Percentiles rank a stretch among this genome's conserved stretches.
Conservation (phyloP, 1,140 invertebrate species). For the Aporrectodea caliginosa region DNA sequence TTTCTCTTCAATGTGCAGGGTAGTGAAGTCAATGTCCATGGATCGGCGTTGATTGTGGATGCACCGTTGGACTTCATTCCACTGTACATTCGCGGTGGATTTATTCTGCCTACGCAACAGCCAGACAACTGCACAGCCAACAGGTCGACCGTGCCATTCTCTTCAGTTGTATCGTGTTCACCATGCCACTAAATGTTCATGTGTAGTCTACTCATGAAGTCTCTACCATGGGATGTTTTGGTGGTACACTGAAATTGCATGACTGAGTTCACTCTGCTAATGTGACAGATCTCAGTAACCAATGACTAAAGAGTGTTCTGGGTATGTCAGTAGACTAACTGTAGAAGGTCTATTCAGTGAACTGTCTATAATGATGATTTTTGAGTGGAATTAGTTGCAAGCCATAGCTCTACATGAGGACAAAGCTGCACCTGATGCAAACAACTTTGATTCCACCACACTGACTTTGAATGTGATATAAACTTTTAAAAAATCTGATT, state of each 20-base stretch:
- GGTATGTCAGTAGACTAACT: background rate
- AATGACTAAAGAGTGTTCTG: background rate
- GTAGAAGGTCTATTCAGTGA: too few relatives aligned
- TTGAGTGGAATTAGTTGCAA: too few relatives aligned
- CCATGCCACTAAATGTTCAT: background rate
- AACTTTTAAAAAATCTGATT: too few relatives aligned
- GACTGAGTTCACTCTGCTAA: background rate
- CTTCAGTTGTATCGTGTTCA: background rate
- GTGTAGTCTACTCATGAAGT: background rate
- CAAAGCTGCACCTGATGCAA: too few relatives aligned
- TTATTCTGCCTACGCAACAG: slow-evolving; percentile 67
- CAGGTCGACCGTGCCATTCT: slow-evolving; percentile 22
- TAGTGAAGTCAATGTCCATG: slow-evolving; percentile 34
- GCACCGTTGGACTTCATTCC: slow-evolving; percentile 66
- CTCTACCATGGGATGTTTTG: too few relatives aligned
- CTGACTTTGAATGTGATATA: too few relatives aligned
- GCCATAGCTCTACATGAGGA: too few relatives aligned
- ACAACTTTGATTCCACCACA: too few relatives aligned
- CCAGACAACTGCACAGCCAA: slow-evolving; percentile 63
- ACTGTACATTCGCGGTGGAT: slow-evolving; percentile 67
- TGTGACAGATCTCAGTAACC: too few relatives aligned
- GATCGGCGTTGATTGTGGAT: slow-evolving; percentile 56
- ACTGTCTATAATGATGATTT: too few relatives aligned
- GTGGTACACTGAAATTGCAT: background rate
- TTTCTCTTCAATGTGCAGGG: too few relatives aligned